Evolutionary conservation across 2,797 vertebrate genomes (phyloP).

Genomic region (Cetoscarus ocellatus): DNA sequence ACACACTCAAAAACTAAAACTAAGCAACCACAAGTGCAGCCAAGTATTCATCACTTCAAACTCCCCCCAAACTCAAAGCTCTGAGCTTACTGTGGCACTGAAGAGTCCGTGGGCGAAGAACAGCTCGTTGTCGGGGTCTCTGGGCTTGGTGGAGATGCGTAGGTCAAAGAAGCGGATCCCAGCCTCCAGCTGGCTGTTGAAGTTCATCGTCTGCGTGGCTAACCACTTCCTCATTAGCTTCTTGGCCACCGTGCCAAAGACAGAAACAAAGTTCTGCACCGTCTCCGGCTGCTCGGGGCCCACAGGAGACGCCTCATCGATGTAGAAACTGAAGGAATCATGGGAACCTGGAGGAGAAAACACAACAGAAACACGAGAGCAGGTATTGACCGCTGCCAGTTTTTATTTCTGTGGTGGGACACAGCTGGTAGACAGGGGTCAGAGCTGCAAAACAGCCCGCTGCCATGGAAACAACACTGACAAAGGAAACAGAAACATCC

Average conservation of each 20-base stretch:
- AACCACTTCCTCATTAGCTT: conserved; percentile 99
- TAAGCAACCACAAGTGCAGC: conserved; percentile 46
- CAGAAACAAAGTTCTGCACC: conserved; percentile 98
- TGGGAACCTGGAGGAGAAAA: conserved; percentile 90
- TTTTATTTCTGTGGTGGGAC: conserved; percentile 27
- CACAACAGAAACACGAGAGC: conserved; percentile 39
- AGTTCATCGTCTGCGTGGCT: conserved; percentile 98
- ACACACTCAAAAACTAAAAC: conserved; percentile 30
- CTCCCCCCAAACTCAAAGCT: conserved; percentile 19
- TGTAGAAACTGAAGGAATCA: conserved; percentile 99
- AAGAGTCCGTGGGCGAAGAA: conserved; percentile 98
- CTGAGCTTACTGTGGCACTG: conserved; percentile 89
- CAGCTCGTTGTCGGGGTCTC: conserved; percentile 97
- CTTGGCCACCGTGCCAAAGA: conserved; percentile 98
- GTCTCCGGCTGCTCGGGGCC: conserved; percentile 98
- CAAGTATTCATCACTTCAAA: conserved; percentile 50
- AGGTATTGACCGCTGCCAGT: conserved; percentile 7
- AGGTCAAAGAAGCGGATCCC: conserved; percentile 98
- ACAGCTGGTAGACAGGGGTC: conserved; percentile 37
- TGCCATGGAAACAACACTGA: conserved; percentile 52
- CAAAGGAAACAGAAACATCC: conserved; percentile 10
- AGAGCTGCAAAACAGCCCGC: conserved; percentile 23
- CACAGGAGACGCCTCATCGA: conserved; percentile 96
- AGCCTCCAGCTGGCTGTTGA: conserved; percentile 93
- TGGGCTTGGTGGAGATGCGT: conserved; percentile 97